Percentiles rank a stretch among this genome's conserved stretches.
Evolutionary conservation across 2,113 vertebrate species (phyloP).

Genomic region (Hippocampus abdominalis): DNA sequence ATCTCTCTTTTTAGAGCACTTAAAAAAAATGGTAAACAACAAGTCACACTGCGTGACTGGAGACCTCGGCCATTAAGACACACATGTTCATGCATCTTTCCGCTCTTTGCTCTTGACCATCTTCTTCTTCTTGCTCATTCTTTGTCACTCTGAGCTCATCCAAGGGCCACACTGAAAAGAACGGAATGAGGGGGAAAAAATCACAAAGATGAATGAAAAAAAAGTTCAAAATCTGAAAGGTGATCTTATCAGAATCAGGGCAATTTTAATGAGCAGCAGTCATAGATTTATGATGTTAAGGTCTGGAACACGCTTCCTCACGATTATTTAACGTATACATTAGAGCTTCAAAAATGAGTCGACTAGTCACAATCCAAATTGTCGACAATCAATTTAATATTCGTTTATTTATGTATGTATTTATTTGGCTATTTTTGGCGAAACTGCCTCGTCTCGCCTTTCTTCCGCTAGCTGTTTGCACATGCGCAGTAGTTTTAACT

Average conservation of each 20-base stretch:
- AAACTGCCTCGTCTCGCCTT: too few relatives aligned
- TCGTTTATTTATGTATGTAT: too few relatives aligned
- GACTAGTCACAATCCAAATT: too few relatives aligned
- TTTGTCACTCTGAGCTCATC: slow-evolving; percentile 45
- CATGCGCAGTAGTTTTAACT: too few relatives aligned
- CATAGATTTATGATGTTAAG: not conserved
- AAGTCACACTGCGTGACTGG: slow-evolving; percentile 71
- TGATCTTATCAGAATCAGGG: not conserved
- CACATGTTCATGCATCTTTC: slow-evolving; percentile 62
- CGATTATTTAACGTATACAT: not conserved
- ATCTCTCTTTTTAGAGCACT: slow-evolving; percentile 32
- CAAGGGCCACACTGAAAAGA: not conserved
- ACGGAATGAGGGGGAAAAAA: not conserved
- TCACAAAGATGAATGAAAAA: too few relatives aligned
- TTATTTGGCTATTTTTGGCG: too few relatives aligned
- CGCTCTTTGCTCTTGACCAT: slow-evolving; percentile 34
- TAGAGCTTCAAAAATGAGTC: too few relatives aligned
- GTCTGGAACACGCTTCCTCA: not conserved
- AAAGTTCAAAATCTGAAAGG: too few relatives aligned
- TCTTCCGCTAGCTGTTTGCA: too few relatives aligned
- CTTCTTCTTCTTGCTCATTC: slow-evolving; percentile 22
- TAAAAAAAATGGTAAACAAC: slow-evolving; percentile 30
- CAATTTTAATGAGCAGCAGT: not conserved
- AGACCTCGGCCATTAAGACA: slow-evolving; percentile 76
- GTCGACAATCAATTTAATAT: too few relatives aligned